Evolutionary conservation across 2,888 invertebrate species (phyloP).

Genomic region (Stenchaetothrips biformis): DNA sequence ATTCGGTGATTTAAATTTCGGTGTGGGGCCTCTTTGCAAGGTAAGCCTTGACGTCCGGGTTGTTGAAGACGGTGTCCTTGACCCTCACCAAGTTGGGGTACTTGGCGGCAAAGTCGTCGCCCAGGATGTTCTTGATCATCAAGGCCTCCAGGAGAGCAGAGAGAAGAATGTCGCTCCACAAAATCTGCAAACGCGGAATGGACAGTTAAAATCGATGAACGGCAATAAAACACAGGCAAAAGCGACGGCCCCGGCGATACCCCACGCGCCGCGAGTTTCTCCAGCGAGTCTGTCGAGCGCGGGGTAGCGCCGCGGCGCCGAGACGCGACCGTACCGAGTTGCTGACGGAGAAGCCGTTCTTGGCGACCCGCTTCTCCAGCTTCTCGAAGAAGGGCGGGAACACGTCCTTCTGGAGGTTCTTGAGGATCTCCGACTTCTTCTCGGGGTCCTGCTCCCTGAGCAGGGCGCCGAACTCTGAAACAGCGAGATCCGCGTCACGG

Average conservation of each 20-base stretch:
- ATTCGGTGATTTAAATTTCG: constrained; percentile 46
- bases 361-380: constrained; percentile 52
- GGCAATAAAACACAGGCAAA: not conserved
- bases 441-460: constrained; percentile 52
- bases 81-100: constrained; percentile 53
- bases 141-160: constrained; percentile 54
- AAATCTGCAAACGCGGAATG: constrained; percentile 47
- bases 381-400: constrained; percentile 54
- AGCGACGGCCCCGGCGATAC: too few relatives aligned
- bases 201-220: not conserved
- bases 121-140: constrained; percentile 52
- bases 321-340: constrained; percentile 45
- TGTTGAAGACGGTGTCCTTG: constrained; percentile 51
- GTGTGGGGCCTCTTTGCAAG: constrained; percentile 54
- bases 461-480: constrained; percentile 49
- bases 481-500: not conserved
- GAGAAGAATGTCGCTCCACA: constrained; percentile 58
- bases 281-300: too few relatives aligned
- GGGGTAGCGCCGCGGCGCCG: too few relatives aligned
- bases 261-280: too few relatives aligned
- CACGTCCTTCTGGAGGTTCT: constrained; percentile 51
- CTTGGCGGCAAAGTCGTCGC: constrained; percentile 50
- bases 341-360: constrained; percentile 54
- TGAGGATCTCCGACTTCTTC: constrained; percentile 53
- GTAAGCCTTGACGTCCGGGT: constrained; percentile 55